Conservation (phyloP, 2,113 vertebrate genomes). For the Oncorhynchus masou region DNA sequence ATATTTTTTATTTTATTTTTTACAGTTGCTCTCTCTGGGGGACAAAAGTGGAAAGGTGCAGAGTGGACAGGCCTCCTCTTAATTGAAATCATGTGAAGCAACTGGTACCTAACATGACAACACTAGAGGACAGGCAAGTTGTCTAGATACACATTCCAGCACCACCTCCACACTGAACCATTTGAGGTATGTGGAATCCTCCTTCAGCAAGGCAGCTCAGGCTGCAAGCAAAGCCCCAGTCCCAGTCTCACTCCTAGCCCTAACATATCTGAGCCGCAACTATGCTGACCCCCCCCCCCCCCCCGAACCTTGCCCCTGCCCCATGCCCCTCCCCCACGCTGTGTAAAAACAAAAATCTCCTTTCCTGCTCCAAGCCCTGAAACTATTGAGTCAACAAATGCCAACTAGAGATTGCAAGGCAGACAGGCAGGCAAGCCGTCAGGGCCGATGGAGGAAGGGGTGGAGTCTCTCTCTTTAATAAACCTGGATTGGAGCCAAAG, state of each 20-base stretch:
- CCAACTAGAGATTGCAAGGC: conserved; percentile 37
- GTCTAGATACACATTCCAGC: too few relatives aligned
- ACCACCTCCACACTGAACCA: background rate
- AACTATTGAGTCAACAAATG: conserved; percentile 80
- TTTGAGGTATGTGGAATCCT: background rate
- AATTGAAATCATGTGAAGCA: background rate
- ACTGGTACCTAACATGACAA: background rate
- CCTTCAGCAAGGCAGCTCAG: conserved; percentile 11
- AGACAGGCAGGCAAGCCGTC: conserved; percentile 20
- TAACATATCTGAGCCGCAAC: conserved; percentile 40
- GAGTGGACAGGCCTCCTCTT: background rate
- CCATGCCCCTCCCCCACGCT: conserved; percentile 64
- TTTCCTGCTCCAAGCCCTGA: conserved; percentile 71
- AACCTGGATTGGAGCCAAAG: conserved; percentile 66
- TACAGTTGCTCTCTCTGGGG: too few relatives aligned
- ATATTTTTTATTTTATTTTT: too few relatives aligned
- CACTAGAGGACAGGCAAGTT: too few relatives aligned
- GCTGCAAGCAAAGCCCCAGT: background rate
- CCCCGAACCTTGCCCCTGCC: conserved; percentile 42
- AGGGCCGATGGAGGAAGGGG: conserved; percentile 61
- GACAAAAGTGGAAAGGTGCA: background rate
- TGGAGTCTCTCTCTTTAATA: conserved; percentile 61
- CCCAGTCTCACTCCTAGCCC: background rate
- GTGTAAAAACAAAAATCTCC: conserved; percentile 77
- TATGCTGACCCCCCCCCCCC: conserved; percentile 49